Evolutionary conservation across 2,888 invertebrate species (phyloP).

Genomic region (Heliconius sara): DNA sequence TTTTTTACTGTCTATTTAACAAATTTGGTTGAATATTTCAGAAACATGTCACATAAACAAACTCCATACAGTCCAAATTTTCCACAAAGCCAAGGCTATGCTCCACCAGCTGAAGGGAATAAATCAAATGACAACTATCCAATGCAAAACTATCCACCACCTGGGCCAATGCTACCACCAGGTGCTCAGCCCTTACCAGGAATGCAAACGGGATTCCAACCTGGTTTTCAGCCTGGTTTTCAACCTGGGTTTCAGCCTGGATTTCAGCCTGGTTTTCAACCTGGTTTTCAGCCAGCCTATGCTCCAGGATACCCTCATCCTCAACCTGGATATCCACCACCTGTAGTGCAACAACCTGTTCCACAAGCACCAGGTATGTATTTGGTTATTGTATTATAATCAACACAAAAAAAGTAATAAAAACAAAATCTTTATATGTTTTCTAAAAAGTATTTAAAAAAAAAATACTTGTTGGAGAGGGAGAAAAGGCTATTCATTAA

Average conservation of each 20-base stretch:
- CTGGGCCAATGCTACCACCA: constrained; percentile 62
- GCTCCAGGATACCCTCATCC: constrained; percentile 59
- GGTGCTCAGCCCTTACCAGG: constrained; percentile 71
- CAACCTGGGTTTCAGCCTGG: constrained; percentile 67
- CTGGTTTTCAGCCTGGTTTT: constrained; percentile 68
- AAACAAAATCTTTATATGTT: too few relatives aligned
- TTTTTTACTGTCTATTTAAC: background rate
- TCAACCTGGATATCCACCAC: constrained; percentile 57
- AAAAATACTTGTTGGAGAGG: too few relatives aligned
- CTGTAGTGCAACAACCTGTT: constrained; percentile 67
- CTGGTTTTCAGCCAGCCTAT: constrained; percentile 59
- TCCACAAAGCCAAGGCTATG: constrained; percentile 74
- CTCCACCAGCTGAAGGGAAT: constrained; percentile 64
- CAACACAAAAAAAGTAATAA: too few relatives aligned
- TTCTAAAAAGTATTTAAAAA: too few relatives aligned
- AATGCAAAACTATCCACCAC: constrained; percentile 61
- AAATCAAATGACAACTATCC: constrained; percentile 65
- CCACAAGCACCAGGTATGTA: constrained; percentile 63
- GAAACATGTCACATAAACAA: constrained; percentile 75
- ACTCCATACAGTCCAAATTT: constrained; percentile 78
- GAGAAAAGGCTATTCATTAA: too few relatives aligned
- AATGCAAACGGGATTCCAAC: constrained; percentile 72
- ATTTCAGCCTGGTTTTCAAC: constrained; percentile 44
- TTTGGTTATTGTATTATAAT: background rate
- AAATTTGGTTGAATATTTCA: background rate